Base-by-base conservation (phyloP, 2,888 invertebrate species). In the Pollenia labialis region DNA sequence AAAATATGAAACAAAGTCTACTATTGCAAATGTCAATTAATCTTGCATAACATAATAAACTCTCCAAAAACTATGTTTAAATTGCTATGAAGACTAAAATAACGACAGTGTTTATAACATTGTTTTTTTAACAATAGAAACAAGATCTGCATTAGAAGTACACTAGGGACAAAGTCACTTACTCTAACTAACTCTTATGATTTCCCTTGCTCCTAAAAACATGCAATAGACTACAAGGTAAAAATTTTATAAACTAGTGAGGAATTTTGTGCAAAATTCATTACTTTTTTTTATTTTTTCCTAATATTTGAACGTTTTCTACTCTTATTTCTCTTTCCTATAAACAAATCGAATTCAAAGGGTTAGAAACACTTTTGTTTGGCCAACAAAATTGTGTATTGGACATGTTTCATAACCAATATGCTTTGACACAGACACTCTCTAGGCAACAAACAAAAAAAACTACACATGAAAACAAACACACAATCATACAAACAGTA, bases 371-470 rank as follows among this genome's bases (percentile, higher is more conserved):
- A 79, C 77, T 44, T 58, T 77, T 77, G 64, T 72, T 71, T 71
- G 46, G 18, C 42, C 54, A 77, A 64, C 66, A 68, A 46, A 69
- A 74, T 58, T 68, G 44, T 82, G 76, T 56, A 75, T 69, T 79
- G 64, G 82, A 82, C 82, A 85, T 82, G 79, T 82, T 85, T 79
- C 69, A 82, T 68, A 79, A 81, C 69, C 82, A 79, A 82, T 75
- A 75, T 56, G 69, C 77, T 64, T 69, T 82, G 77, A 75, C 69
- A 79, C 66, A 81, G 54, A 72, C 72, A 81, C 60, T 54, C 11
- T 71, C 32, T 54, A 4, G 23, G 4, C 10, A 62, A 23, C 8
- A 72, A 48, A 14, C 44, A 62, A 44, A 62, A 52, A 1, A 3
- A 14, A 16, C n/a, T 23, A 54, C 18, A 11, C 40, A 7, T 16